Evolutionary conservation across 2,888 invertebrate species (phyloP).

Genomic region (Tribolium freemani): DNA sequence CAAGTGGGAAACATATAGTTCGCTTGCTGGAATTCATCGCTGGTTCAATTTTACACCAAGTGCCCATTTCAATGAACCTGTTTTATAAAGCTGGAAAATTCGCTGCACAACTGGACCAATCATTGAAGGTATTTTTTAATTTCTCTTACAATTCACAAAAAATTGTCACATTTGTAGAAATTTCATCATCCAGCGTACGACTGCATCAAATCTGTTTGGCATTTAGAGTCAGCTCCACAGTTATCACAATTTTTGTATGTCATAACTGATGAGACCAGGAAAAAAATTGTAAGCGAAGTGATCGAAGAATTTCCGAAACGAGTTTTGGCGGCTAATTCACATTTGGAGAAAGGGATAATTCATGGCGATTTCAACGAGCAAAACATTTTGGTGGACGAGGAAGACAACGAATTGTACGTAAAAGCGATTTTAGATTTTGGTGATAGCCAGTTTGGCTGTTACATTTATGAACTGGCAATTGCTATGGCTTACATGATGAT

Average conservation of each 20-base stretch:
- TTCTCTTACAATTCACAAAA: not conserved
- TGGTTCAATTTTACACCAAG: conserved; percentile 78
- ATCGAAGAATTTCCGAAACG: conserved; percentile 76
- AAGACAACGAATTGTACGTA: conserved; percentile 71
- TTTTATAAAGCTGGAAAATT: conserved; percentile 82
- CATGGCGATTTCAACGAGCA: conserved; percentile 95
- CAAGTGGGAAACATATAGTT: conserved; percentile 75
- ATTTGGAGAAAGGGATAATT: conserved; percentile 80
- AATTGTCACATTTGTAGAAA: conserved; percentile 66
- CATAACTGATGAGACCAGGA: conserved; percentile 75
- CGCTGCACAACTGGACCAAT: conserved; percentile 77
- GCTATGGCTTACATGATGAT: conserved; percentile 86
- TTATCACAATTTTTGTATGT: conserved; percentile 80
- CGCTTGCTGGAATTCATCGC: conserved; percentile 83
- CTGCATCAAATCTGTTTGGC: conserved; percentile 81
- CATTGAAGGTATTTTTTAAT: conserved; percentile 66
- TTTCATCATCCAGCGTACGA: conserved; percentile 82
- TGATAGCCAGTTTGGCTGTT: conserved; percentile 80
- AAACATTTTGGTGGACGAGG: conserved; percentile 75
- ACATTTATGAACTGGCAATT: conserved; percentile 88
- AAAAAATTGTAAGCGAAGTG: conserved; percentile 73
- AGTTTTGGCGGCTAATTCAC: conserved; percentile 73
- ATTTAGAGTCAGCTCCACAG: conserved; percentile 78
- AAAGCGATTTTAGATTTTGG: conserved; percentile 89
- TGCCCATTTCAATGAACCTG: conserved; percentile 73